Conservation (phyloP, 2,888 invertebrate genomes). For the Drosophila colorata region DNA sequence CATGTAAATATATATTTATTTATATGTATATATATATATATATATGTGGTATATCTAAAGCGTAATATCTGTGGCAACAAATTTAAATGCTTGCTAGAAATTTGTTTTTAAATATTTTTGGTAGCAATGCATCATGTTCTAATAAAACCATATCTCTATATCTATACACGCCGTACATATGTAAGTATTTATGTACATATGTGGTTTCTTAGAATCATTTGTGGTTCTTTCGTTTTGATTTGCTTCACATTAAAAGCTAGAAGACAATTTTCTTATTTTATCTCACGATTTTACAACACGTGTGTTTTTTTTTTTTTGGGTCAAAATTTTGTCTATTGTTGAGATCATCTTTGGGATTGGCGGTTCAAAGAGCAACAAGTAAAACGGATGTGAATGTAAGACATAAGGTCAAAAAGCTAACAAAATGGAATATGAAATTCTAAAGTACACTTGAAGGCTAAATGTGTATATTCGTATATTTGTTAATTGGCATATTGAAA, state of each 20-base stretch:
- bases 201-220: constrained; percentile 24
- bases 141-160: constrained; percentile 16
- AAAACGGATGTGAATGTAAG: constrained; percentile 12
- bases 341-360: constrained; percentile 24
- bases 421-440: background rate
- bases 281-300: constrained; percentile 30
- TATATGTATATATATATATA: background rate
- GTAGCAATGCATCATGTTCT: constrained; percentile 31
- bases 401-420: constrained; percentile 23
- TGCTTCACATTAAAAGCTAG: constrained; percentile 1
- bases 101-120: constrained; percentile 30
- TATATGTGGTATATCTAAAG: constrained; percentile 5
- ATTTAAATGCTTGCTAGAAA: background rate
- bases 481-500: constrained; percentile 22
- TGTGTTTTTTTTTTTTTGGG: constrained; percentile 9
- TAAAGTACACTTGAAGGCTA: background rate
- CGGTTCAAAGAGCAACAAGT: constrained; percentile 6
- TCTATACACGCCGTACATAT: constrained; percentile 1
- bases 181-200: constrained; percentile 1
- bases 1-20: background rate
- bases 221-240: constrained; percentile 2
- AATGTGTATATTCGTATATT: background rate
- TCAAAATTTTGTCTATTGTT: constrained; percentile 15
- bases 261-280: background rate
- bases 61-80: constrained; percentile 5